These are phyloP conservation scores for Lagopus leucura DNA, from an alignment of 2,113 vertebrate genomes.

Conservation along the genomic window DNA sequence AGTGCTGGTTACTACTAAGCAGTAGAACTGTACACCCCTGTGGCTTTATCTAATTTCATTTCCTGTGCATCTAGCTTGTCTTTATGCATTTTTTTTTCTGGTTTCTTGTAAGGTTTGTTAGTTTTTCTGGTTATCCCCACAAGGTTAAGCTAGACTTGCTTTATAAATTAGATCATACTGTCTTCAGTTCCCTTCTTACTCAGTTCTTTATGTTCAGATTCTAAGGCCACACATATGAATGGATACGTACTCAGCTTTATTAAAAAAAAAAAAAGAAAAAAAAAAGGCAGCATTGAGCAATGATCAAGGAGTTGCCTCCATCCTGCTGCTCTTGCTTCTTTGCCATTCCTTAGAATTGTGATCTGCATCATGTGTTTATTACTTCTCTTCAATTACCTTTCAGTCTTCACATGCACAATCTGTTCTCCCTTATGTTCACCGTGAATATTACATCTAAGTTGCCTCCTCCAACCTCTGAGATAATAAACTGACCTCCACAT, in stretches of 20 bases:
- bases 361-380: rapidly evolving
- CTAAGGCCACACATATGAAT: not conserved
- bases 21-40: not conserved
- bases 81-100: not conserved
- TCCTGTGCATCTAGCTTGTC: not conserved
- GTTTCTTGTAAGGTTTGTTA: not conserved
- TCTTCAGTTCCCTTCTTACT: not conserved
- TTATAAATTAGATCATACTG: not conserved
- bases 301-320: not conserved
- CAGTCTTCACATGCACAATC: not conserved
- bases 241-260: too few relatives aligned
- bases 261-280: not conserved
- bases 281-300: not conserved
- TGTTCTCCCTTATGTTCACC: not conserved
- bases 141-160: not conserved
- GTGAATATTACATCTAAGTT: not conserved
- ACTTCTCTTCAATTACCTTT: not conserved
- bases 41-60: not conserved
- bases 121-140: not conserved
- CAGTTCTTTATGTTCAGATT: not conserved
- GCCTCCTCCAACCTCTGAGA: not conserved
- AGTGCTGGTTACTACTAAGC: not conserved
- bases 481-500: not conserved
- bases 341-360: not conserved
- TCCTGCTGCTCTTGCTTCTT: not conserved